Base-by-base conservation (phyloP, 1,140 invertebrate species). In the Drosophila serrata region DNA sequence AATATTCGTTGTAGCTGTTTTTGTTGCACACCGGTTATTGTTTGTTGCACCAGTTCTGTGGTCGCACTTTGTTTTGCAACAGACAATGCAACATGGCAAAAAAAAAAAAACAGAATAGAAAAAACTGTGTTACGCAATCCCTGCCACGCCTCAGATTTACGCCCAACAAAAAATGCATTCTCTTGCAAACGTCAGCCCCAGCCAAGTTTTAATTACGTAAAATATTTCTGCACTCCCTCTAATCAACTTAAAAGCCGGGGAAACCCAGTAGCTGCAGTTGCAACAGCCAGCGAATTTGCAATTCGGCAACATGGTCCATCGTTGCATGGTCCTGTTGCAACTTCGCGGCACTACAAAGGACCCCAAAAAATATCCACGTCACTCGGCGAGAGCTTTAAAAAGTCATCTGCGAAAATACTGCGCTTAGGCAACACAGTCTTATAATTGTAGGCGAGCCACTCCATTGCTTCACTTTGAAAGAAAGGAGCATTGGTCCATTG, bases 121-220 rank as follows among this genome's bases (percentile, higher is more conserved):
- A 35, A 55, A 35, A 35, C 49, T n/a, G 8, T 22, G 31, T 65
- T 65, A 73, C 69, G 57, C 58, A 68, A 70, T 56, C 46, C 64
- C 43, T 15, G 15, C 37, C 22, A 17, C 29, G 19, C 27, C 49
- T 39, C 31, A 35, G 29, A 35, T 24, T 24, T 24, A 24, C 24
- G 24, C 24, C 24, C 45, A 58, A 62, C 56, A 60, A 24, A 60
- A 75, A 75, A 42, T 61, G 19, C 74, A 70, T 63, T 63, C 46
- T 19, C 48, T 40, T 78, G 60, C 61, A 81, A 81, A 56, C 62
- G 58, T 75, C 82, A 67, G 59, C 76, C 51, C 3, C 67, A 84
- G 67, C 64, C 85, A 88, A 84, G 85, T 88, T 88, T 88, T 88
- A 88, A 88, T 88, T 88, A 88, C 84, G 84, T 88, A 90, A 88